These are phyloP conservation scores for Apamea epomidion DNA, from an alignment of 2,888 invertebrate species.

Conservation along the genomic window DNA sequence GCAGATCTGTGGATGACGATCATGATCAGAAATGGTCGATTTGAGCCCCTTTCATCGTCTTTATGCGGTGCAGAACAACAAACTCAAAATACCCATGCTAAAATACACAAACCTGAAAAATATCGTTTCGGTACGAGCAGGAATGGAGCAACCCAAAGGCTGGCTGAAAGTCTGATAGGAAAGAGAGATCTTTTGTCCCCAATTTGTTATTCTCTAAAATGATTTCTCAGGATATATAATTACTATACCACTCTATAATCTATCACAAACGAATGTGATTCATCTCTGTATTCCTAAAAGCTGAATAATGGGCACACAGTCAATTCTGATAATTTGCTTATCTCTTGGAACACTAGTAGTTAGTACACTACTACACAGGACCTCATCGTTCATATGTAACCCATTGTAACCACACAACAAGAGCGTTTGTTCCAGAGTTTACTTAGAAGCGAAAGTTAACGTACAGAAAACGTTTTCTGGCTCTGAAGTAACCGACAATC, in stretches of 20 bases:
- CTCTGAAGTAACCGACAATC: conserved; percentile 1
- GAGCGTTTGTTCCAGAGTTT: not conserved
- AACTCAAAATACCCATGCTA: not conserved
- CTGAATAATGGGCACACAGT: conserved; percentile 43
- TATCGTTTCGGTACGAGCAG: not conserved
- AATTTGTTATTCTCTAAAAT: not conserved
- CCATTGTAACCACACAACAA: not conserved
- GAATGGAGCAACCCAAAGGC: not conserved
- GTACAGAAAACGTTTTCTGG: not conserved
- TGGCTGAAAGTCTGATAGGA: not conserved
- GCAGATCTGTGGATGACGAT: not conserved
- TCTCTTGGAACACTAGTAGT: conserved; percentile 26
- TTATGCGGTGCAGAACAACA: not conserved
- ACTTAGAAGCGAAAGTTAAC: not conserved
- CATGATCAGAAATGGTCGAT: not conserved
- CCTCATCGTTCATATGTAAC: conserved; percentile 25
- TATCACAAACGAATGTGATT: conserved; percentile 35
- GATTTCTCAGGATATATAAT: not conserved
- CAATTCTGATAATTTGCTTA: conserved; percentile 44
- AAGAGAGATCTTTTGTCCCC: not conserved
- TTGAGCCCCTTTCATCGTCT: not conserved
- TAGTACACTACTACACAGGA: conserved; percentile 10
- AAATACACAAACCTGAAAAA: not conserved
- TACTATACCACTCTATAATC: not conserved
- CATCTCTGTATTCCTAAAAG: conserved; percentile 51